These are phyloP conservation scores for Athene cunicularia DNA, from an alignment of 2,113 vertebrate species.

Conservation along the genomic window DNA sequence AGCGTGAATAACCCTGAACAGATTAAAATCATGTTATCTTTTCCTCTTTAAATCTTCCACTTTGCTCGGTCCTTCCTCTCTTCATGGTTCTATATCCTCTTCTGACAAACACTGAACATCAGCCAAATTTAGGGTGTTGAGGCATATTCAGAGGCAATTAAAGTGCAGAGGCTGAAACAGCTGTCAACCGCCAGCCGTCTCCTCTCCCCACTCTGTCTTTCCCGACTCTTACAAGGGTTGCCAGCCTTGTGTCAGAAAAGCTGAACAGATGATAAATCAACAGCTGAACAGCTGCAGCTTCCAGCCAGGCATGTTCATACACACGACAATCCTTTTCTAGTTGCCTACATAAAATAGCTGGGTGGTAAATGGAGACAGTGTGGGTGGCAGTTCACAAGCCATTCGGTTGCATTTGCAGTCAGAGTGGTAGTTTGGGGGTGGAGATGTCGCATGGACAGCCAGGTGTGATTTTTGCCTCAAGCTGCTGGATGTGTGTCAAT, in stretches of 20 bases:
- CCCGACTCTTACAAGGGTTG: background rate
- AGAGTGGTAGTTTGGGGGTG: background rate
- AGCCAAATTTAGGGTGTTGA: background rate
- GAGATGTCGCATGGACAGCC: background rate
- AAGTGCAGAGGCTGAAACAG: slow-evolving; percentile 14
- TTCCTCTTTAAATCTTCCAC: background rate
- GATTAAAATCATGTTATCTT: background rate
- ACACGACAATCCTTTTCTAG: background rate
- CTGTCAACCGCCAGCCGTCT: background rate
- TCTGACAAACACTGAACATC: background rate
- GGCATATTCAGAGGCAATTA: background rate
- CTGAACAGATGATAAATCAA: slow-evolving; percentile 42
- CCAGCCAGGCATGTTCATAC: background rate
- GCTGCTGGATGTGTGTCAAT: accelerated
- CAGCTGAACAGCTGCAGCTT: slow-evolving; percentile 57
- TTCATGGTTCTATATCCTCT: background rate
- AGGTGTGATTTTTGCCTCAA: background rate
- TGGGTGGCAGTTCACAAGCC: background rate
- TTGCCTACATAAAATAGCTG: background rate
- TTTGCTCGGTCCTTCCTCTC: background rate
- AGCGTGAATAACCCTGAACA: background rate
- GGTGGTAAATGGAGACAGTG: background rate
- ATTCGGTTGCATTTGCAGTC: background rate
- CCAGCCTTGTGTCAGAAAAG: background rate
- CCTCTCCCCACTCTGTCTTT: background rate